Base-by-base conservation (phyloP, 2,113 vertebrate species). In the Thinocorus orbignyianus region DNA sequence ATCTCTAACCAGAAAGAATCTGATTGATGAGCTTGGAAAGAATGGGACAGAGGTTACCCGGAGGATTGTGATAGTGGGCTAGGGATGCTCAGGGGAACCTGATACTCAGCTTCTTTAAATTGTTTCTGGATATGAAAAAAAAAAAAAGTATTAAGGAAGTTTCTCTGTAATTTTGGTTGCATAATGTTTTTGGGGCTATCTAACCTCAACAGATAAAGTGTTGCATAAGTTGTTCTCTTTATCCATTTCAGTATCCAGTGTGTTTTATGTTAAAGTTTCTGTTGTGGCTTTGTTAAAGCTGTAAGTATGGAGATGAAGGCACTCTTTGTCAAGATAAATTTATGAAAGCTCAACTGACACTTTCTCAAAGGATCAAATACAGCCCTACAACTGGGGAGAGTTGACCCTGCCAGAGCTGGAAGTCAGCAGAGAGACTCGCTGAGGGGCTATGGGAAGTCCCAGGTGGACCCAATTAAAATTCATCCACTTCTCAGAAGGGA, bases 381-480 rank as follows among this genome's bases (percentile, higher is more conserved):
- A 91, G 61, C 44, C 57, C 44, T 46, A 28, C 9, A 85, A 31
- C 74, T 76, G 66, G 60, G 54, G 70, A 85, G 70, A 49, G 35
- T 26, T 3, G 37, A 94, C 77, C 87, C 66, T 95, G 49, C 39
- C 70, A 66, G 58, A 85, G 70, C 1, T 85, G 66, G 70, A 91
- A 94, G 70, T 65, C 62, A 95, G 37, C 28, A 44, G 64, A 64
- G 31, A 77, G 62, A 58, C 28, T 89, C 4, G 3, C 35, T 81
- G 57, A 3, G 31, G 66, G 80, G 42, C 65, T 81, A 22, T 19
- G 15, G 48, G n/a, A 91, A 91, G n/a, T 95, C 96, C 90, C 95
- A 90, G 41, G 30, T 82, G 94, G 30, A 88, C 41, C 49, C 54
- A 85, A 87, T 96, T 95, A 92, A 94, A 96, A 96, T 85, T 92